phyloP scores from a whole-genome alignment of 2,888 invertebrate genomes.

The Notodonta dromedarius region DNA sequence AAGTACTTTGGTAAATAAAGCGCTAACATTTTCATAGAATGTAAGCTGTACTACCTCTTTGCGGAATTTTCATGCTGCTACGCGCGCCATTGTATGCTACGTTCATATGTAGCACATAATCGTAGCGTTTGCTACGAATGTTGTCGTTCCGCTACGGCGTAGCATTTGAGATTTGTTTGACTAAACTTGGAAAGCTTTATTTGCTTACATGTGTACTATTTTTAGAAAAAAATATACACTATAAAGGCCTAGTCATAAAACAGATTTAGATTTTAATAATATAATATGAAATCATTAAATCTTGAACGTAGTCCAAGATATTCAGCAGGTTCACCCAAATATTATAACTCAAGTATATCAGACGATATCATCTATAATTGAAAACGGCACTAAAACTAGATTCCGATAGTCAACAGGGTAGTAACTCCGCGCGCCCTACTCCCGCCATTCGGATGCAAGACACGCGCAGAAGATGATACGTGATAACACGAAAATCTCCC shows the following conservation, averaged over 20 bases:
- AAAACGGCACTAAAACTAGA: slow-evolving; percentile 48
- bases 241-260: too few species aligned
- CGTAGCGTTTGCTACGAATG: neutral
- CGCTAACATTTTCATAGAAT: neutral
- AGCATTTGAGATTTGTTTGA: neutral
- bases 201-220: neutral
- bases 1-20: neutral
- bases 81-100: neutral
- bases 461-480: slow-evolving; percentile 82
- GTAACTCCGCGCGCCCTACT: slow-evolving; percentile 53
- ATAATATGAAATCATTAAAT: neutral
- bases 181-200: neutral
- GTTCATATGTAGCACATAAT: slow-evolving; percentile 1
- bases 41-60: neutral
- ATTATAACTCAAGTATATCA: slow-evolving; percentile 43
- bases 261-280: too few species aligned
- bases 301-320: neutral
- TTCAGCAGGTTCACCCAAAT: slow-evolving; percentile 20
- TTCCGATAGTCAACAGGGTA: slow-evolving; percentile 58
- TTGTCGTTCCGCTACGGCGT: neutral
- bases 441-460: slow-evolving; percentile 61
- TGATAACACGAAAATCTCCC: slow-evolving; percentile 84
- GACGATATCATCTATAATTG: slow-evolving; percentile 39
- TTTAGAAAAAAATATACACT: too few species aligned
- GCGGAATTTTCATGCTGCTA: slow-evolving; percentile 1